These are phyloP conservation scores for Criorhina ranunculi DNA, from an alignment of 2,888 invertebrate genomes.

Conservation along the genomic window DNA sequence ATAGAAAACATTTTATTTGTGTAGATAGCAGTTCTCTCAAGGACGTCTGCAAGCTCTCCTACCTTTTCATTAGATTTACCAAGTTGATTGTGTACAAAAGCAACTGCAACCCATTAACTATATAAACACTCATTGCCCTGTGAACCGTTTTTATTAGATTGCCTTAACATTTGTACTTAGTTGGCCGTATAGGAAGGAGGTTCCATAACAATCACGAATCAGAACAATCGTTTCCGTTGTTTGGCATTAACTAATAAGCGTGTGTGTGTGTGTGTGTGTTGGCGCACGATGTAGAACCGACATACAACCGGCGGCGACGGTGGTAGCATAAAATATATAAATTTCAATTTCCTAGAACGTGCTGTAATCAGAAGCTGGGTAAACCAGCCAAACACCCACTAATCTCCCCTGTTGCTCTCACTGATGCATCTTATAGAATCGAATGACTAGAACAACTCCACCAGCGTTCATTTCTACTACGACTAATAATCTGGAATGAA, in stretches of 20 bases:
- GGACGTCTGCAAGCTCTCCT: slow-evolving; percentile 14
- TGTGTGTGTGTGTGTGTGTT: slow-evolving; percentile 40
- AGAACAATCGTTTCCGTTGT: slow-evolving; percentile 57
- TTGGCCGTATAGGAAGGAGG: slow-evolving; percentile 8
- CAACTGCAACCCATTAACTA: slow-evolving; percentile 12
- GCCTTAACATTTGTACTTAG: slow-evolving; percentile 11
- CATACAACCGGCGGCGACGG: neutral
- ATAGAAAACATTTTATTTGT: slow-evolving; percentile 38
- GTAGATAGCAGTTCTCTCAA: slow-evolving; percentile 1
- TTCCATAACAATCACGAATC: slow-evolving; percentile 53
- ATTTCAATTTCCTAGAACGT: slow-evolving; percentile 68
- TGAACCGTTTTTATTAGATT: slow-evolving; percentile 32
- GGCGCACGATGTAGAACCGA: slow-evolving; percentile 2
- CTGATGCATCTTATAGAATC: slow-evolving; percentile 6
- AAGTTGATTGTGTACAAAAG: neutral
- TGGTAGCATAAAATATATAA: slow-evolving; percentile 27
- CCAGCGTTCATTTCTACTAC: neutral
- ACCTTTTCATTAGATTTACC: neutral
- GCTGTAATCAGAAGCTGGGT: slow-evolving; percentile 36
- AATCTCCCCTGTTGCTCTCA: neutral
- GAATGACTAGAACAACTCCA: slow-evolving; percentile 7
- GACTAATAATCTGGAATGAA: slow-evolving; percentile 43
- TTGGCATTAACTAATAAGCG: slow-evolving; percentile 47
- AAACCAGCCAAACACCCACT: slow-evolving; percentile 39
- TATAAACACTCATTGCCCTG: slow-evolving; percentile 37